Conservation (phyloP, 2,797 vertebrate species). For the Cuculus canorus region DNA sequence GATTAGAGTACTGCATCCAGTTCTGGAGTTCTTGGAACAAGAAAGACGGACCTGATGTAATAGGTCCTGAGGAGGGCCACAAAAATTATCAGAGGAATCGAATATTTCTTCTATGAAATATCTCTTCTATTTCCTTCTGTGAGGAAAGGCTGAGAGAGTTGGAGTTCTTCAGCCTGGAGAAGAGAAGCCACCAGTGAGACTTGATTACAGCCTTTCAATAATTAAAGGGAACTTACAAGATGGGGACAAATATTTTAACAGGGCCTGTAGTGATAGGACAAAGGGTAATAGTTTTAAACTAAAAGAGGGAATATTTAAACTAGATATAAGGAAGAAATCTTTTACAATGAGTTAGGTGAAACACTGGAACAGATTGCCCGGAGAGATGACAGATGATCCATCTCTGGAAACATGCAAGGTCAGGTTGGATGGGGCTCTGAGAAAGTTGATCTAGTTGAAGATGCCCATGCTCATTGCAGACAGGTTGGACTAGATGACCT, state of each 20-base stretch:
- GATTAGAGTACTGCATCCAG: neutral
- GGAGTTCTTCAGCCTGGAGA: neutral
- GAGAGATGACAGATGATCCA: neutral
- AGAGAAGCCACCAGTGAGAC: neutral
- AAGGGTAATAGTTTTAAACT: neutral
- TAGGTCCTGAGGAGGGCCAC: neutral
- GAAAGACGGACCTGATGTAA: neutral
- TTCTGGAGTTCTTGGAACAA: neutral
- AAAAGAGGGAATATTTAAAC: neutral
- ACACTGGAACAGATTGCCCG: neutral
- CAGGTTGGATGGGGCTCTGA: rapidly evolving
- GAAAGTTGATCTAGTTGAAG: neutral
- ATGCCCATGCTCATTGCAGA: neutral
- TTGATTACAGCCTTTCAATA: neutral
- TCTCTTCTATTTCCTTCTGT: neutral
- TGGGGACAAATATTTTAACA: neutral
- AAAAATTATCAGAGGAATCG: neutral
- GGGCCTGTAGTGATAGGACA: neutral
- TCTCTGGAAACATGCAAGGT: neutral
- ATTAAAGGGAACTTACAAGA: neutral
- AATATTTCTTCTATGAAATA: neutral
- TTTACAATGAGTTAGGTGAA: neutral
- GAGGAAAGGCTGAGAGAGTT: neutral
- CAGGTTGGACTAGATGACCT: neutral
- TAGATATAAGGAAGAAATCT: neutral